Evolutionary conservation across 2,113 vertebrate species (phyloP).

Genomic region (Conger conger): DNA sequence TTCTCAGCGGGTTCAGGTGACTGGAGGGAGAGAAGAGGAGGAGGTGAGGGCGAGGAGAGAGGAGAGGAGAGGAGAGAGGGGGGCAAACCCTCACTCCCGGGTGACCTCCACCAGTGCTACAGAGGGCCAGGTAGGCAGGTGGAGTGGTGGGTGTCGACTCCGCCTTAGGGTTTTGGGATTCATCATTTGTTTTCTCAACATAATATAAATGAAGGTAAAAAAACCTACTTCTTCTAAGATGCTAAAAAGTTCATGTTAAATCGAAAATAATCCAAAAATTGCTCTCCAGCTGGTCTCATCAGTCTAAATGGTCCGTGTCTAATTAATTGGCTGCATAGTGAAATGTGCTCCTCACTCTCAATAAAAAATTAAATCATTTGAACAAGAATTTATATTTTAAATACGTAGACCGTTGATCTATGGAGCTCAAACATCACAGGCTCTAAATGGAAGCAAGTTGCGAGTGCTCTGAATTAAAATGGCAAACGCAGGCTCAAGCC

Average conservation of each 20-base stretch:
- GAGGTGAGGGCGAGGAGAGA: constrained; percentile 14
- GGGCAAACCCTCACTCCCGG: not conserved
- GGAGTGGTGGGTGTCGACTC: not conserved
- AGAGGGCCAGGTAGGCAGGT: not conserved
- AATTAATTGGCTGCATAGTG: not conserved
- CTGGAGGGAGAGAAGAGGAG: constrained; percentile 64
- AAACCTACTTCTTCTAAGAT: not conserved
- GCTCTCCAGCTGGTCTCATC: not conserved
- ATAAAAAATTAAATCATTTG: not conserved
- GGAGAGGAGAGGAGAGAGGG: not conserved
- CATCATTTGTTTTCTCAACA: not conserved
- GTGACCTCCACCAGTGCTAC: not conserved
- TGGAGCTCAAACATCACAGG: not conserved
- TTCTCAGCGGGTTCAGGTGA: constrained; percentile 77
- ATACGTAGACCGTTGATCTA: too few species aligned
- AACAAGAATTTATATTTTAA: too few species aligned
- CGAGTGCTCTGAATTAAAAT: not conserved
- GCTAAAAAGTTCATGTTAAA: too few species aligned
- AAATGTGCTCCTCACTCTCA: not conserved
- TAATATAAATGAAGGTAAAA: not conserved
- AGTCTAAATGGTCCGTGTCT: not conserved
- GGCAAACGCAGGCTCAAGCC: not conserved
- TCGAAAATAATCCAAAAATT: not conserved
- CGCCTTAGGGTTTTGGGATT: not conserved
- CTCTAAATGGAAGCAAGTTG: not conserved